Evolutionary conservation across 2,797 vertebrate species (phyloP).

Genomic region (Anas bahamensis): DNA sequence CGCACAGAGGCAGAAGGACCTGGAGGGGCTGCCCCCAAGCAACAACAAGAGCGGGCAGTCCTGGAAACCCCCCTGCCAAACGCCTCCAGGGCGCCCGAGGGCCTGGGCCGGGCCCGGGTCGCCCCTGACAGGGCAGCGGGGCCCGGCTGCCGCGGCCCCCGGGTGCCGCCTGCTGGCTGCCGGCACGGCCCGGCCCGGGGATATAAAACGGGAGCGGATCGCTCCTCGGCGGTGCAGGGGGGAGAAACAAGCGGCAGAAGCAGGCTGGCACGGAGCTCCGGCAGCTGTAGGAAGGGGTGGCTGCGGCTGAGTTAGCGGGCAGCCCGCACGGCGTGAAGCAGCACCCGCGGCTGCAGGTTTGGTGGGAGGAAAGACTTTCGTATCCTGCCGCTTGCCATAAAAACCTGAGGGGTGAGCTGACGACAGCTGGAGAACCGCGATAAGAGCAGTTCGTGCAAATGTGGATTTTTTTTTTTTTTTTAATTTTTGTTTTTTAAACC

Average conservation of each 20-base stretch:
- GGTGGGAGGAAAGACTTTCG: not conserved
- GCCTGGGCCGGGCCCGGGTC: no score
- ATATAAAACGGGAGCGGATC: no score
- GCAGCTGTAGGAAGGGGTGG: no score
- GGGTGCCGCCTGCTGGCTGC: no score
- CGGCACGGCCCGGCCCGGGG: no score
- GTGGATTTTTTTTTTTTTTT: not conserved
- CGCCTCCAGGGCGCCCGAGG: no score
- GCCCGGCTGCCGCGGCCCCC: no score
- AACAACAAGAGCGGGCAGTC: no score
- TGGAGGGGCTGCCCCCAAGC: no score
- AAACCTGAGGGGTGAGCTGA: not conserved
- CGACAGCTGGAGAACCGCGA: accelerated
- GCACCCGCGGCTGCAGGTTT: accelerated
- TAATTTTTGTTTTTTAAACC: not conserved
- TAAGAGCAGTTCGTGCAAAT: not conserved
- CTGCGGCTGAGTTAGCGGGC: not conserved
- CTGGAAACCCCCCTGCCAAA: no score
- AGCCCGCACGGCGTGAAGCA: not conserved
- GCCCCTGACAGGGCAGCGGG: no score
- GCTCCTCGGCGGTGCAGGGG: not conserved
- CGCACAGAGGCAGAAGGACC: no score
- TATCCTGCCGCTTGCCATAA: not conserved
- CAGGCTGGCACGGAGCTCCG: accelerated
- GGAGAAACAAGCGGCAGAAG: not conserved